phyloP scores from a whole-genome alignment of 2,888 invertebrate genomes.

The Reticulitermes lucifugus region DNA sequence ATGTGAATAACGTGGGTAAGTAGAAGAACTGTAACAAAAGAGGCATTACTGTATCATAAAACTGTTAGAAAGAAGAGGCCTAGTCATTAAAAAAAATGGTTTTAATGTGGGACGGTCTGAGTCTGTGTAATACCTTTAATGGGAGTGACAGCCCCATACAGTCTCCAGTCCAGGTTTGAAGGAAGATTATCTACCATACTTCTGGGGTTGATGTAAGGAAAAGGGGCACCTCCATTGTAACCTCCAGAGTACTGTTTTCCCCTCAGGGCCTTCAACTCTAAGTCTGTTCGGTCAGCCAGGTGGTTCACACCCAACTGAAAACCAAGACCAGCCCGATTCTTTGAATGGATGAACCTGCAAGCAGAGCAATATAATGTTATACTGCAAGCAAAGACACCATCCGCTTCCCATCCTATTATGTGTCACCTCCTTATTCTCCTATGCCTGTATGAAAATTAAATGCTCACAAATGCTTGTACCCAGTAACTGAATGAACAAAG shows the following conservation, averaged over 20 bases:
- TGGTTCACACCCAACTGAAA: constrained; percentile 88
- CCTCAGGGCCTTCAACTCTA: constrained; percentile 80
- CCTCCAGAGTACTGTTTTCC: constrained; percentile 73
- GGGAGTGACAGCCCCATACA: constrained; percentile 92
- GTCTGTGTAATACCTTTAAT: constrained; percentile 77
- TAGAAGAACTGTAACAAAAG: too few species aligned
- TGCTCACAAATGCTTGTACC: too few species aligned
- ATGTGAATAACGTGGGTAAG: too few species aligned
- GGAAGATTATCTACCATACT: constrained; percentile 71
- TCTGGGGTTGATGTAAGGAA: constrained; percentile 74
- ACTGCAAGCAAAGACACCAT: too few species aligned
- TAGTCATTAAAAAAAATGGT: too few species aligned
- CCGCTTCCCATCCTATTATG: too few species aligned
- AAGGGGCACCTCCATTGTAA: constrained; percentile 82
- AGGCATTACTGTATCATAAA: too few species aligned
- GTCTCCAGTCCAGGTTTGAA: constrained; percentile 87
- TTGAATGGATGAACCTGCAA: constrained; percentile 79
- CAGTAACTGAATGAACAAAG: too few species aligned
- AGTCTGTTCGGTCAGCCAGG: constrained; percentile 83
- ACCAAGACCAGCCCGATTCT: constrained; percentile 79
- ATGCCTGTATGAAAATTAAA: too few species aligned
- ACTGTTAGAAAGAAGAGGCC: too few species aligned
- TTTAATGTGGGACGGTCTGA: too few species aligned
- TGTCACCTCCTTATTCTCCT: too few species aligned
- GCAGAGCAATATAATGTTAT: neutral